These are phyloP conservation scores for Drosophila pruinosa DNA, from an alignment of 1,140 invertebrate species.

Conservation along the genomic window DNA sequence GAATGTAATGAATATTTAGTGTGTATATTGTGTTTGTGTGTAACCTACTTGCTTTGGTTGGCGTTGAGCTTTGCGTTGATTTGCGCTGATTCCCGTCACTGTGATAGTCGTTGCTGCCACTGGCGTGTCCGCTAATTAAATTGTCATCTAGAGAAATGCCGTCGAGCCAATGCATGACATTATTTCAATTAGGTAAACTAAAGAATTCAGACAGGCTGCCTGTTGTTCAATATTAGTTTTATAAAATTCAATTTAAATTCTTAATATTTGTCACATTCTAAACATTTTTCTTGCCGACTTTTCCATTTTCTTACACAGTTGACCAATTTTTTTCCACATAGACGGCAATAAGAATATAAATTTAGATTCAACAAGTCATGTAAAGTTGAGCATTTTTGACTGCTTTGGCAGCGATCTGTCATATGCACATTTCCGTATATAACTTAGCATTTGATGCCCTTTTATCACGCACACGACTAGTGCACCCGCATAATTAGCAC, in stretches of 20 bases:
- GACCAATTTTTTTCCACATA: constrained; percentile 34
- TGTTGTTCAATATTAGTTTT: constrained; percentile 23
- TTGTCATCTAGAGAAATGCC: constrained; percentile 82
- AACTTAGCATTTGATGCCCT: constrained; percentile 53
- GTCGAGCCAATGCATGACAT: constrained; percentile 83
- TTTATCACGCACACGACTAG: constrained; percentile 66
- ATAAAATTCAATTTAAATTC: neutral
- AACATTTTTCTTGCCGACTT: neutral
- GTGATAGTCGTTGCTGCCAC: constrained; percentile 74
- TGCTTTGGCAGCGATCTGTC: constrained; percentile 3
- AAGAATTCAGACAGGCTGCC: neutral
- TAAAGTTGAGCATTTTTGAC: neutral
- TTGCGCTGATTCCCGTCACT: constrained; percentile 74
- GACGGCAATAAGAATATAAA: constrained; percentile 48
- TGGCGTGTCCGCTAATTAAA: constrained; percentile 82
- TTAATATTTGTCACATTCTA: neutral
- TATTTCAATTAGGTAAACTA: constrained; percentile 51
- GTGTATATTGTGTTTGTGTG: constrained; percentile 25
- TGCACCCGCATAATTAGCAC: constrained; percentile 74
- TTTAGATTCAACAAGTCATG: constrained; percentile 62
- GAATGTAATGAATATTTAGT: too few relatives aligned
- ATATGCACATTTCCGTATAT: constrained; percentile 11
- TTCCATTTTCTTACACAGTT: constrained; percentile 22
- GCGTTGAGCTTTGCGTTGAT: constrained; percentile 76
- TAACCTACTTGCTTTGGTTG: constrained; percentile 80